phyloP scores from a whole-genome alignment of 1,140 invertebrate genomes.

The Trachymyrmex cornetzi region DNA sequence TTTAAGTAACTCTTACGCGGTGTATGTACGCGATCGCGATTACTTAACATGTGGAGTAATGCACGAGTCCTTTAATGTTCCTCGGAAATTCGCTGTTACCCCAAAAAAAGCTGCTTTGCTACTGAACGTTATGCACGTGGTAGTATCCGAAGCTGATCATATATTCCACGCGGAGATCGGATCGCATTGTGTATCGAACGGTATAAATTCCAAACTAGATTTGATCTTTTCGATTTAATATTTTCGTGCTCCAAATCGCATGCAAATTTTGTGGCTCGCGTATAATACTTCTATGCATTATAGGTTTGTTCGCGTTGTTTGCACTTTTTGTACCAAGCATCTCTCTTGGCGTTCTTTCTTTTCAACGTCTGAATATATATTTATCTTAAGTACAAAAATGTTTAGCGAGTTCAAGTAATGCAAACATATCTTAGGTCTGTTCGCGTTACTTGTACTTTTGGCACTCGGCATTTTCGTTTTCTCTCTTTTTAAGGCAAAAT shows the following conservation, averaged over 20 bases:
- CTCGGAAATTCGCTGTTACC: neutral
- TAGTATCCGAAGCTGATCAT: neutral
- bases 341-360: no score
- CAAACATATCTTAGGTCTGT: no score
- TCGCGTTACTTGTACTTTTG: no score
- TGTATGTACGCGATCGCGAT: neutral
- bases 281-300: neutral
- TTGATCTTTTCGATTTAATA: neutral
- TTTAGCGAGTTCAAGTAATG: no score
- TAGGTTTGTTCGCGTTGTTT: neutral
- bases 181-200: neutral
- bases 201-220: neutral
- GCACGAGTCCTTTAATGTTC: neutral
- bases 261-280: neutral
- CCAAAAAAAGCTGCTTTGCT: neutral
- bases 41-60: neutral
- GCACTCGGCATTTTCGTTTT: no score
- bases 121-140: conserved; percentile 59
- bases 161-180: neutral
- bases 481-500: no score
- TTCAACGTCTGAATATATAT: no score
- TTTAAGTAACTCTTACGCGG: neutral
- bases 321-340: no score
- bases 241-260: neutral
- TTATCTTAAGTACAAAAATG: no score